Evolutionary conservation across 2,888 invertebrate species (phyloP).

Genomic region (Drosophila buzzatii): DNA sequence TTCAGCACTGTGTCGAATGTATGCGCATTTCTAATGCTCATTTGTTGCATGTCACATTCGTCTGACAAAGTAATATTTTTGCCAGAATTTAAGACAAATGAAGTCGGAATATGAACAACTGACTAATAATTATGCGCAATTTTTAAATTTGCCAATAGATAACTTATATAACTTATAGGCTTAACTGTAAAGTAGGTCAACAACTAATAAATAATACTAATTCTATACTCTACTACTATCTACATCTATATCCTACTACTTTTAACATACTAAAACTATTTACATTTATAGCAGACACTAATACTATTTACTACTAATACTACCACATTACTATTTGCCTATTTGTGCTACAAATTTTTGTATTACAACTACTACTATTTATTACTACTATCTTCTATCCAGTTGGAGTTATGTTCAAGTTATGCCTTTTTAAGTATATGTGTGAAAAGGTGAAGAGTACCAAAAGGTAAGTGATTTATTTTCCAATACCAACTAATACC

Average conservation of each 20-base stretch:
- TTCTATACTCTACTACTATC: too few species aligned
- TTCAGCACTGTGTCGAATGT: constrained; percentile 44
- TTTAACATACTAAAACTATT: neutral
- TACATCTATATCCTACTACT: too few species aligned
- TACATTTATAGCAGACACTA: neutral
- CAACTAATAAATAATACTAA: too few species aligned
- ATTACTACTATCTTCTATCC: too few species aligned
- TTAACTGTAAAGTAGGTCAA: too few species aligned
- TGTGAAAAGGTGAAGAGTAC: too few species aligned
- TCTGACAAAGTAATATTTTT: constrained; percentile 33
- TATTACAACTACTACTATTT: neutral
- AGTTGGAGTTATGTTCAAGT: too few species aligned
- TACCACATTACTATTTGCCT: neutral
- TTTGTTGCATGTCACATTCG: constrained; percentile 47
- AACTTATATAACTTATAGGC: too few species aligned
- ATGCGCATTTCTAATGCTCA: constrained; percentile 68
- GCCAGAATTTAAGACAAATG: constrained; percentile 2
- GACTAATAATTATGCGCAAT: neutral
- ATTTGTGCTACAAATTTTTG: neutral
- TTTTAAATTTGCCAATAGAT: too few species aligned
- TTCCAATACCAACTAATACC: too few species aligned
- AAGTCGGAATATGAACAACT: neutral
- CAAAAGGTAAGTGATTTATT: too few species aligned
- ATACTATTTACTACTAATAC: neutral
- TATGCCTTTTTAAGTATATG: too few species aligned